A percentile compares a stretch with the other conserved stretches of the same genome.
These are phyloP conservation scores for Semaprochilodus insignis DNA, from an alignment of 2,797 vertebrate species.

Conservation along the genomic window DNA sequence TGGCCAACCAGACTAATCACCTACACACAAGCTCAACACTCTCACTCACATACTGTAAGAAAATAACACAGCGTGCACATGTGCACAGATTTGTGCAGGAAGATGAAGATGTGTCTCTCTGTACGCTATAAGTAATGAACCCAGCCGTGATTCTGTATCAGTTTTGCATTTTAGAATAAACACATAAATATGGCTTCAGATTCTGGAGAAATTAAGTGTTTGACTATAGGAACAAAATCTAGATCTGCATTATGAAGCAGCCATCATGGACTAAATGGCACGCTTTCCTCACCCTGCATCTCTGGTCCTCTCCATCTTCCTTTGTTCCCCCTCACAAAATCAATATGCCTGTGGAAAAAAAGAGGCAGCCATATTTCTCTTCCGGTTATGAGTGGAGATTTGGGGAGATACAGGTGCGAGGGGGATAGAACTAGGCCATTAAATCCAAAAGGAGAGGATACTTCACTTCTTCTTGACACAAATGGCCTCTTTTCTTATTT, in stretches of 20 bases:
- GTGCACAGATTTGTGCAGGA: background rate
- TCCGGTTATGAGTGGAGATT: slow-evolving; percentile 71
- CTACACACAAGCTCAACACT: slow-evolving; percentile 83
- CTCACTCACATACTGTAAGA: slow-evolving; percentile 65
- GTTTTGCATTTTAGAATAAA: slow-evolving; percentile 6
- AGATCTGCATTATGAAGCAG: slow-evolving; percentile 27
- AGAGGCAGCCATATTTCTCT: slow-evolving; percentile 76
- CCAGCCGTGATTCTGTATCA: background rate
- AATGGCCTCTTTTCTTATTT: slow-evolving; percentile 8
- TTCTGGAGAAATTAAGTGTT: background rate
- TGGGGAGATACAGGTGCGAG: slow-evolving; percentile 66
- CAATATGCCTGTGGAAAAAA: slow-evolving; percentile 72
- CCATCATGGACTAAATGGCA: slow-evolving; percentile 51
- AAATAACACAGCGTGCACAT: slow-evolving; percentile 37
- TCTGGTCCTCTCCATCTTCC: slow-evolving; percentile 56
- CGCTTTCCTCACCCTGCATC: slow-evolving; percentile 53
- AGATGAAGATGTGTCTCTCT: background rate
- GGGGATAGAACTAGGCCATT: slow-evolving; percentile 43
- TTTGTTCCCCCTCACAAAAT: slow-evolving; percentile 72
- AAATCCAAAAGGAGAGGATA: background rate
- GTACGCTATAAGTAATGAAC: background rate
- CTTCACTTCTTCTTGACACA: slow-evolving; percentile 5
- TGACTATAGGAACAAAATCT: background rate
- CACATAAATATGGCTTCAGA: background rate
- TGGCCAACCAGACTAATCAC: slow-evolving; percentile 89